Evolutionary conservation across 1,140 invertebrate species (phyloP).

Genomic region (Heliconius eleuchia): DNA sequence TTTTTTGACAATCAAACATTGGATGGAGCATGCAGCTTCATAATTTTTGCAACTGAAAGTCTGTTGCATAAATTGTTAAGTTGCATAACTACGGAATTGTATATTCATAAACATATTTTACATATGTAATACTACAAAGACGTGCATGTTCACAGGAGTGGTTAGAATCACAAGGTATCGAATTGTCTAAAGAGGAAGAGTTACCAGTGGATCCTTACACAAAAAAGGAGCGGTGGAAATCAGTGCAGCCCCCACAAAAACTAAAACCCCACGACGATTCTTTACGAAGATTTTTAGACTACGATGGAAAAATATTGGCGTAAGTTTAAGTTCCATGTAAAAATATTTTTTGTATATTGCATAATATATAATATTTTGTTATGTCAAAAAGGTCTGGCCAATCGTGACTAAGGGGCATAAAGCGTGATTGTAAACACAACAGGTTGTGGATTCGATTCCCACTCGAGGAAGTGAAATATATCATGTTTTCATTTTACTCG

Average conservation of each 20-base stretch:
- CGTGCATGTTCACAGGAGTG: slow-evolving; percentile 84
- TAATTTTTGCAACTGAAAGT: too few species aligned
- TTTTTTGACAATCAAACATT: too few species aligned
- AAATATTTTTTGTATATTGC: neutral
- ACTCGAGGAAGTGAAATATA: too few species aligned
- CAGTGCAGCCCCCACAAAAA: slow-evolving; percentile 55
- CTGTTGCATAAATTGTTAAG: too few species aligned
- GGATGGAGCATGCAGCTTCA: too few species aligned
- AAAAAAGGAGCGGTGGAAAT: slow-evolving; percentile 69
- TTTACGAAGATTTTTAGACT: slow-evolving; percentile 85
- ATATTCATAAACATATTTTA: too few species aligned
- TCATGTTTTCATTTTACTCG: too few species aligned
- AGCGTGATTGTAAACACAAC: too few species aligned
- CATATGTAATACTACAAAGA: neutral
- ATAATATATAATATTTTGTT: neutral
- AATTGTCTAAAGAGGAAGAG: slow-evolving; percentile 86
- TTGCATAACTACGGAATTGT: too few species aligned
- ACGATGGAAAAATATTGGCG: slow-evolving; percentile 87
- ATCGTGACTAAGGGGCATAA: too few species aligned
- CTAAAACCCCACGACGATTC: slow-evolving; percentile 78
- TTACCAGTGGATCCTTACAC: slow-evolving; percentile 88
- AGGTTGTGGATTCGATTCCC: too few species aligned
- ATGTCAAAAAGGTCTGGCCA: too few species aligned
- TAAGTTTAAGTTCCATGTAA: slow-evolving; percentile 52
- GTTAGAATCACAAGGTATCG: slow-evolving; percentile 90